Base-by-base conservation (phyloP, 1,140 invertebrate genomes). In the Oreohelix idahoensis region DNA sequence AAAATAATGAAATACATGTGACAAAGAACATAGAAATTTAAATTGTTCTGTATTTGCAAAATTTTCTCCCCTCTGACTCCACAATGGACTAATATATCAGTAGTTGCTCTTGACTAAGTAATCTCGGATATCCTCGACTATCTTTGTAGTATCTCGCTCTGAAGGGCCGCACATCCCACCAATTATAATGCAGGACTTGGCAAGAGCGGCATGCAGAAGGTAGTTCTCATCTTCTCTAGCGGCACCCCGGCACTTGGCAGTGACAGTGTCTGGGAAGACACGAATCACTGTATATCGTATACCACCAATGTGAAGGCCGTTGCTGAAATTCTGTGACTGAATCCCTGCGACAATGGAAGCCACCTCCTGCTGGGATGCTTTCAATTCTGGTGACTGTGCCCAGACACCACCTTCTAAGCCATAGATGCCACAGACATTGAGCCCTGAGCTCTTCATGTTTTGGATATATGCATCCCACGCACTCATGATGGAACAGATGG, bases 101-200 rank as follows among this genome's bases (percentile, higher is more conserved):
- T 26, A 51, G 77, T 80, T 80, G 29, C 42, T 80, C 69, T 51
- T 71, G 11, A 29, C 66, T 32, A 80, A 35, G 32, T 80, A 80
- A 51, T 80, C 79, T 32, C 79, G 66, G 42, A 80, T 70, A 51
- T 80, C 79, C 42, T 80, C 79, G 13, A 80, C 79, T 71, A 71
- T 13, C 36, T 80, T 80, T 38, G 66, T 71, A 13, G 63, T 36
- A n/a, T 70, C 69, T n/a, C 79, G 63, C 42, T 80, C 79, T n/a
- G 79, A 36, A 29, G 79, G 63, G 20, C 79, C 79, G 20, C 36
- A 70, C 42, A 80, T 80, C 45, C 79, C 79, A n/a, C 79, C 79
- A n/a, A n/a, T n/a, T n/a, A n/a, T n/a, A 15, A 79, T 35, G 63
- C 78, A 79, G 26, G 79, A 69, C 5, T 80, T 71, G 39, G 51